Evolutionary conservation across 2,113 vertebrate genomes (phyloP), one percentile per base, ranked within the genome.

Genomic region (Scortum barcoo): DNA sequence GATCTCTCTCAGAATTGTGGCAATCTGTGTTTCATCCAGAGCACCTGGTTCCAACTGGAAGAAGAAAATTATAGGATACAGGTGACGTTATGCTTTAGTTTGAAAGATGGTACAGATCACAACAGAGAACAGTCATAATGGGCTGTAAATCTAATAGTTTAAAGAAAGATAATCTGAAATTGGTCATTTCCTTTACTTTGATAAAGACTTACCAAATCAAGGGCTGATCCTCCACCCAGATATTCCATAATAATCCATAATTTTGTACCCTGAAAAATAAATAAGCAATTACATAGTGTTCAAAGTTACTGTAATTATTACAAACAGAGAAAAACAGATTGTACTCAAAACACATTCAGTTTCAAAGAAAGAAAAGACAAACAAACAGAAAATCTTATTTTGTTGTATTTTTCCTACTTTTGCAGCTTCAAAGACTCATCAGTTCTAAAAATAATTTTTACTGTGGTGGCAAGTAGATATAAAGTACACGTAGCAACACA

Each of bases 221-320:
- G 94, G 7, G 97, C 98, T 79, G 97, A 99, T 77, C 98, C 98
- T 68, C 97, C 97, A 81, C 97, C 98, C 78, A 99, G 94, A 91
- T 99, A 99, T 92, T 99, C 98, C 97, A 99, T 99, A 93, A 99
- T 98, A 88, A 99, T 99, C 97, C 97, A 99, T 94, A 99, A 95
- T 90, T 99, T 98, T 88, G 97, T 97, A 88, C 97, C 96, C 97
- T 99, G 94, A 42, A 91, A 83, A 75, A 83, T 14, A 79, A 82
- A 75, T 16, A 8, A 58, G 40, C 5, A 26, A 11, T 24, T 78
- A 33, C 19, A 63, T 4, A 3, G n/a, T 20, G 6, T 77, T 74
- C 4, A 85, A 26, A 66, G 6, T 12, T 63, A 17, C 20, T 36
- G 20, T 5, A 12, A 20, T 33, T 20, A 73, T 63, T 20, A 77